Percentiles rank a stretch among this genome's conserved stretches.
Conservation (phyloP, 1,140 invertebrate genomes). For the Lordiphosa mommai region DNA sequence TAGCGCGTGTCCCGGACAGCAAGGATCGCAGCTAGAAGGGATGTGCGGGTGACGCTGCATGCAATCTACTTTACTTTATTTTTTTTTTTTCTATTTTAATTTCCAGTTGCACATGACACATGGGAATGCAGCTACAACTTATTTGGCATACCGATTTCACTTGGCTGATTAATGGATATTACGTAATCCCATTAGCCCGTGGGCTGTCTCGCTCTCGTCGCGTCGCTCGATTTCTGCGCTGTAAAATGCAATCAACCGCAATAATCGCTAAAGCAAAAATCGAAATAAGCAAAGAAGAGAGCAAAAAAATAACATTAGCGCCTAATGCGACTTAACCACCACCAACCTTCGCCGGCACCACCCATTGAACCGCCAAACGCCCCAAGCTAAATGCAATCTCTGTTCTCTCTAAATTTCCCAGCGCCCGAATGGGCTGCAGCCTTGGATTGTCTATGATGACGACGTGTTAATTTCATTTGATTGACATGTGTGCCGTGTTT, state of each 20-base stretch:
- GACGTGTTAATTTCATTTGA: constrained; percentile 71
- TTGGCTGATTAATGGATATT: constrained; percentile 71
- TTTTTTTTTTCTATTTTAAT: not conserved
- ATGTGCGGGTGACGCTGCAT: constrained; percentile 25
- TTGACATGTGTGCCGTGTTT: constrained; percentile 62
- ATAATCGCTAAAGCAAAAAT: constrained; percentile 54
- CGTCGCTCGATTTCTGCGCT: not conserved
- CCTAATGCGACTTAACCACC: constrained; percentile 48
- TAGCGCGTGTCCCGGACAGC: constrained; percentile 49
- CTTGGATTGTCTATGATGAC: constrained; percentile 31
- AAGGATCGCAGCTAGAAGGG: constrained; percentile 2
- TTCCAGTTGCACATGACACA: constrained; percentile 45
- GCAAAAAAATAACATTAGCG: constrained; percentile 51
- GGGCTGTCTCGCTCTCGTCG: too few species aligned
- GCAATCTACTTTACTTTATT: constrained; percentile 16
- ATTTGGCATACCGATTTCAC: constrained; percentile 41
- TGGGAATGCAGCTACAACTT: constrained; percentile 5
- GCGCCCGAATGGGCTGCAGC: not conserved
- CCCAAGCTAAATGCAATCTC: constrained; percentile 39
- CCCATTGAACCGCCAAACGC: not conserved
- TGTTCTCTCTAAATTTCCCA: constrained; percentile 1
- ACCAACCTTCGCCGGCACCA: constrained; percentile 19
- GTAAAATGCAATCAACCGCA: constrained; percentile 58
- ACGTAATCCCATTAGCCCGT: constrained; percentile 59
- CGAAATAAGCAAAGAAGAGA: constrained; percentile 12